Evolutionary conservation across 30 jellyfish, hydroid and myxozoan genomes (phyloP), one percentile per base, ranked within the genome.

Genomic region (Rhopilema esculentum): DNA sequence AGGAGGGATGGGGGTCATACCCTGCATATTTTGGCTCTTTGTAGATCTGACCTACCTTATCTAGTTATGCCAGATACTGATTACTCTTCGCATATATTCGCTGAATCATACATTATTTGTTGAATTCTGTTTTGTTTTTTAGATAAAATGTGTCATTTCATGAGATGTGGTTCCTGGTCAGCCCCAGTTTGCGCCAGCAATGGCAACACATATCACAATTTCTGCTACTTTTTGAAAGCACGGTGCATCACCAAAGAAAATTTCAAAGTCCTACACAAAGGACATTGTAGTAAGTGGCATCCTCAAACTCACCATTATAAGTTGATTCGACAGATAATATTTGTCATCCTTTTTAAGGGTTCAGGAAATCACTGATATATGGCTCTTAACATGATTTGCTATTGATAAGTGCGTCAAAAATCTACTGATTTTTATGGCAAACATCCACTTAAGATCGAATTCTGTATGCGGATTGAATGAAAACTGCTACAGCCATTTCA

Each of bases 111-210:
- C 16, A 27, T 12, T 16, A 25, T 7, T 19, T 31, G 20, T 17
- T 21, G 40, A 22, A 0, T 2, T 16, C n/a, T 31, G 0, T 19
- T 16, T 48, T 74, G 1, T 4, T 17, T 30, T 21, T 2, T n/a
- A 74, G 84, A 61, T 40, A 74, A 74, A 0, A 48, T 20, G 20
- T 74, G 84, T 31, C 71, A 30, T 1, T 26, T 74, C 25, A 31
- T 74, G 51, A 52, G 33, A 31, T 74, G 84, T 48, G 70, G 70
- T 4, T 32, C 21, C 17, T 2, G 68, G 6, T 7, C 50, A 18
- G 1, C 71, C 40, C 84, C 84, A 74, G 84, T 74, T 4, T 74
- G 84, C 49, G 84, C 68, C 51, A 40, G 48, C 8, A 61, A 74
- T 74, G 84, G 84, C 7, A 74, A 40, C 21, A 74, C 84, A 15